Base-by-base conservation (phyloP, 2,888 invertebrate genomes). In the Eilema caniola region DNA sequence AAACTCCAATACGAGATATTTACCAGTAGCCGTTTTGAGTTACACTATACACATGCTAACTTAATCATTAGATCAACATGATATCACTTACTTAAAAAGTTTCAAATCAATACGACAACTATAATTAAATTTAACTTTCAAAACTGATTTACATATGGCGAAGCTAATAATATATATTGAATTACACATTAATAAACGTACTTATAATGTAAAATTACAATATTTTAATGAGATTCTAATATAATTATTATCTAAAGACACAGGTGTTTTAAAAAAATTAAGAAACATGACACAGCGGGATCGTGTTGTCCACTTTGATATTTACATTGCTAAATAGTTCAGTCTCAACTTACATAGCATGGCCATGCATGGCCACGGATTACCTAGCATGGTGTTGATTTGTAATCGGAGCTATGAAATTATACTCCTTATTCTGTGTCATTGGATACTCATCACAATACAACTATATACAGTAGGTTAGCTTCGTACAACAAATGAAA, bases 241-340 rank as follows among this genome's bases (percentile, higher is more conserved):
- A 60, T 64, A 60, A 53, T 37, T 23, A 28, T 28, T 28, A 28
- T 28, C 28, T 28, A 25, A 59, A 64, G 24, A n/a, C 28, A 62
- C 47, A 41, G 60, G 63, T 69, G 62, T 41, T 37, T n/a, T 31
- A 66, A 33, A 59, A 24, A 37, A 69, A 60, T 47, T 23, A 11
- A 25, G 64, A 53, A 37, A 66, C 20, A 59, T 12, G 20, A 66
- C n/a, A 60, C 59, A 53, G 53, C 31, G 24, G 66, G 28, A 24
- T 66, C 24, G 16, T 57, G 24, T 57, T 57, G 10, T 28, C 20
- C n/a, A 1, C 33, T 20, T 61, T 2, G 60, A 25, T 28, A 61
- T 61, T 61, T 61, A 61, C 61, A 31, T 61, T 20, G 28, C 28
- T 61, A 61, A 61, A 20, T 61, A 61, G 61, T 61, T 31, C 14